Evolutionary conservation across 2,888 invertebrate species (phyloP).

Genomic region (Andrena hattorfiana): DNA sequence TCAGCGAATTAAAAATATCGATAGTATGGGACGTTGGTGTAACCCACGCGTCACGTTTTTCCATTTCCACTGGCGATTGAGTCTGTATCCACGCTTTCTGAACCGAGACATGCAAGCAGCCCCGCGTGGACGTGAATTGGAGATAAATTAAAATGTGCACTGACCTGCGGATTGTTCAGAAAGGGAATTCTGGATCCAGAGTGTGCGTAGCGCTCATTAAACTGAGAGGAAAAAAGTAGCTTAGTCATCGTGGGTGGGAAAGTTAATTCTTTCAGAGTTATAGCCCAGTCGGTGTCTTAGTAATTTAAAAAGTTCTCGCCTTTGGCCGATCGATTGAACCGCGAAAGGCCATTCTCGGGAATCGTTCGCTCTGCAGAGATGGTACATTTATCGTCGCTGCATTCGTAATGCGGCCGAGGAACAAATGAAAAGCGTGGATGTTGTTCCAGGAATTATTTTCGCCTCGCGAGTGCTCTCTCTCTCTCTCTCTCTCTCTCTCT

Average conservation of each 20-base stretch:
- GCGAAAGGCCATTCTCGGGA: background rate
- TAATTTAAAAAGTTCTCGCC: background rate
- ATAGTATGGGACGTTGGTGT: background rate
- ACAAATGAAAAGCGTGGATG: conserved; percentile 47
- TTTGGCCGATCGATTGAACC: background rate
- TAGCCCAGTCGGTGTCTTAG: background rate
- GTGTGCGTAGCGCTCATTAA: background rate
- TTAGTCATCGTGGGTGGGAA: background rate
- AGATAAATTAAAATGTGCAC: background rate
- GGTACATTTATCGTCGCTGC: conserved; percentile 29
- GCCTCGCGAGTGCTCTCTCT: background rate
- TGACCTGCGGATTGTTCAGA: background rate
- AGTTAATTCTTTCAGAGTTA: background rate
- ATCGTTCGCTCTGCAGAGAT: conserved; percentile 8
- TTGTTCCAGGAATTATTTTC: conserved; percentile 44
- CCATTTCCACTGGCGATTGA: background rate
- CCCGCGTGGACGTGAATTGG: background rate
- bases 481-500: background rate
- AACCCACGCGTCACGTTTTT: background rate
- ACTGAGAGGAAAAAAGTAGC: no score
- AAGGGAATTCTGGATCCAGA: background rate
- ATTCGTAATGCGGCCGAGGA: conserved; percentile 25
- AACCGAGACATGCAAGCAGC: background rate
- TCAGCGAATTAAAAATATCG: conserved; percentile 22
- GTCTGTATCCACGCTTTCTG: background rate